A percentile compares a stretch with the other conserved stretches of the same genome.
phyloP scores from a whole-genome alignment of 2,888 invertebrate genomes.

The Nymphalis urticae region DNA sequence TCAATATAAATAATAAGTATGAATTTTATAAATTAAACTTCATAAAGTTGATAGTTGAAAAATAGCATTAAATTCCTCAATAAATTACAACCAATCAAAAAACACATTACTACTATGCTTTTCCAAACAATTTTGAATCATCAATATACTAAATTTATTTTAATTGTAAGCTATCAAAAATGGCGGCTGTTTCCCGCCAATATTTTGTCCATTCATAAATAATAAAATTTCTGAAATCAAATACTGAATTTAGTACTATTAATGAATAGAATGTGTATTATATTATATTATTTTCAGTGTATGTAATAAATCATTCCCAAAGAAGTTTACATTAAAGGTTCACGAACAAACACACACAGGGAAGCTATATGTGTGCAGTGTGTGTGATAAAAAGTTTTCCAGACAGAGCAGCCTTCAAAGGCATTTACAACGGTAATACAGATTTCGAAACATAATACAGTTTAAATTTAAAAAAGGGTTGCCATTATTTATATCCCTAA shows the following conservation, averaged over 20 bases:
- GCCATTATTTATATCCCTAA: too few species aligned
- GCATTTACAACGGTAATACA: conserved; percentile 64
- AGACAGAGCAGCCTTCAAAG: conserved; percentile 76
- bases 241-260: too few species aligned
- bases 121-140: too few species aligned
- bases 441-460: neutral
- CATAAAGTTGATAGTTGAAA: neutral
- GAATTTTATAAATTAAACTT: too few species aligned
- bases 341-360: conserved; percentile 77
- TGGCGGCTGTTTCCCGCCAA: too few species aligned
- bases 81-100: too few species aligned
- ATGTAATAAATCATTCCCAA: conserved; percentile 75
- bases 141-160: too few species aligned
- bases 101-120: too few species aligned
- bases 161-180: too few species aligned
- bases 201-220: too few species aligned
- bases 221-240: too few species aligned
- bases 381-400: conserved; percentile 76
- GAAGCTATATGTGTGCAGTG: conserved; percentile 70
- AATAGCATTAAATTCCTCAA: neutral
- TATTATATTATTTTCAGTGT: conserved; percentile 32
- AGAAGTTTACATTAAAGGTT: conserved; percentile 72
- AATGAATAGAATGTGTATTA: neutral
- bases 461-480: neutral
- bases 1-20: neutral